Evolutionary conservation across 2,113 vertebrate species (phyloP), one percentile per base, ranked within the genome.

Genomic region (Nibea albiflora): DNA sequence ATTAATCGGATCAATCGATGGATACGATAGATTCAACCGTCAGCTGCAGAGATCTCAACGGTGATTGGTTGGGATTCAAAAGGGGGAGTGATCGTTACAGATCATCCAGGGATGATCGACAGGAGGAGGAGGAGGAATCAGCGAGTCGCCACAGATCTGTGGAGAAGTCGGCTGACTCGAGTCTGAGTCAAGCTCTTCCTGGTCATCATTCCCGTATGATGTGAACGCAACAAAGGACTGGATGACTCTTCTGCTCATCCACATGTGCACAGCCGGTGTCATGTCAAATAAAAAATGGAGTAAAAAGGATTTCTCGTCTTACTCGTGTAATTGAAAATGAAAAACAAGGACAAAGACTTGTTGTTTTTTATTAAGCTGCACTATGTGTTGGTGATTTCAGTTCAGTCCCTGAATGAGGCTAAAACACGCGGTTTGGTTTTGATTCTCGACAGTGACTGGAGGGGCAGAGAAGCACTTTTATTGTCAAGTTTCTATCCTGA

Each of bases 231-330:
- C 20, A 54, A 71, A 80, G 76, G 56, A 80, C 72, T 42, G 31
- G 56, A 82, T 78, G 72, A 71, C 63, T 80, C 73, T 46, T 68
- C 84, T 44, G 14, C 64, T 75, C 71, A 42, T 39, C 58, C 42
- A 20, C 3, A n/a, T 17, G 19, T 35, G 28, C 7, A 39, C 57
- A 73, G 46, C 71, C 11, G 31, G 73, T 6, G 73, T 54, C 35
- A 28, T 20, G 60, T 52, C 2, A 42, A 44, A 54, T 6, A 5
- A 53, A n/a, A 28, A 8, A 10, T 3, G 9, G 2, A 65, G 3
- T 3, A 15, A 4, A 65, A 7, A 39, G 35, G 35, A 39, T 39
- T 39, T 39, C 35, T 39, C 35, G 6, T 9, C 35, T 39, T 39
- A 39, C 35, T 39, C 35, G 35, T 39, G 35, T 39, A 39, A 39